A percentile compares a stretch with the other conserved stretches of the same genome.
These are phyloP conservation scores for Varecia variegata DNA, from an alignment of 2,797 vertebrate species.

Conservation along the genomic window DNA sequence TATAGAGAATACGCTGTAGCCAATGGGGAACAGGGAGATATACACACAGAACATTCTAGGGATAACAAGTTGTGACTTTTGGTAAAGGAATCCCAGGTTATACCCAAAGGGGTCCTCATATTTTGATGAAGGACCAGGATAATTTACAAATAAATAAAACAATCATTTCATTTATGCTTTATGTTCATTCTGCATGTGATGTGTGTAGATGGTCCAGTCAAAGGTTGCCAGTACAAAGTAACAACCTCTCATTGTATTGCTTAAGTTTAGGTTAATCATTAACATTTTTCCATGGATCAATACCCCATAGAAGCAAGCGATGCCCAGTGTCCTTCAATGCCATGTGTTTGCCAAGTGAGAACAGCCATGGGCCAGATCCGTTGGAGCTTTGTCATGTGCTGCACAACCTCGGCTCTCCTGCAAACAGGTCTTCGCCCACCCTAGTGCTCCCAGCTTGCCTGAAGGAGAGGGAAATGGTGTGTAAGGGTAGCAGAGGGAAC, in stretches of 20 bases:
- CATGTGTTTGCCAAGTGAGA: not conserved
- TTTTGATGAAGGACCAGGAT: not conserved
- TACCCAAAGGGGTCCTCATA: not conserved
- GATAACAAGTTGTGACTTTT: not conserved
- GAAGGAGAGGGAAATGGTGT: not conserved
- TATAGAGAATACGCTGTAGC: not conserved
- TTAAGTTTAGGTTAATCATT: slow-evolving; percentile 66
- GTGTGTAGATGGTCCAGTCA: not conserved
- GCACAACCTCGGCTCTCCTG: not conserved
- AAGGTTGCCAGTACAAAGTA: not conserved
- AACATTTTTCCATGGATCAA: slow-evolving; percentile 45
- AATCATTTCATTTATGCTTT: not conserved
- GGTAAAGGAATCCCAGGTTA: not conserved
- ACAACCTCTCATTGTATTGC: slow-evolving; percentile 44
- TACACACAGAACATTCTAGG: not conserved
- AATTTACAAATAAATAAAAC: not conserved
- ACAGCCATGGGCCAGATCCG: not conserved
- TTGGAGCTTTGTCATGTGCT: not conserved
- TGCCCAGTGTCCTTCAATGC: not conserved
- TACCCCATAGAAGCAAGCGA: slow-evolving; percentile 18
- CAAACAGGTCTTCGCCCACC: not conserved
- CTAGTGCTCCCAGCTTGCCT: not conserved
- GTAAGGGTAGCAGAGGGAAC: not conserved
- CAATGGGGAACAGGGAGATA: not conserved
- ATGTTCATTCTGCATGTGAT: not conserved